A percentile compares a stretch with the other conserved stretches of the same genome.
Evolutionary conservation across 2,888 invertebrate species (phyloP).

Genomic region (Acleris literana): DNA sequence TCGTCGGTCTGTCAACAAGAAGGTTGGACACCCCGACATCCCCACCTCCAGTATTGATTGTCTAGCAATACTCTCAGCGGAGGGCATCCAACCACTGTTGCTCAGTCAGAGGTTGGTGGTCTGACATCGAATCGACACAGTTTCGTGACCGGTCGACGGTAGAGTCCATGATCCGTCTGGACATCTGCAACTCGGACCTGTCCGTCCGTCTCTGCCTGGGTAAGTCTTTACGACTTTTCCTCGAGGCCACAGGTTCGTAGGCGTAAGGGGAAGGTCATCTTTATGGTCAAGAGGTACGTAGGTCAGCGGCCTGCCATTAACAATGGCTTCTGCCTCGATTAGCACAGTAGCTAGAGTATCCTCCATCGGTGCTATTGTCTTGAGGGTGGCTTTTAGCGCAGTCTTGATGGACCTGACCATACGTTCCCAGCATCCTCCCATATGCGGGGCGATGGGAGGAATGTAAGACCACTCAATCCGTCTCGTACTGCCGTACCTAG

Average conservation of each 20-base stretch:
- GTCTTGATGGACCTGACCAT: not conserved
- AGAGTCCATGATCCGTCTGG: not conserved
- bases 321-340: not conserved
- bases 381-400: not conserved
- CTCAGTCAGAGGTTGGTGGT: not conserved
- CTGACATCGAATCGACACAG: not conserved
- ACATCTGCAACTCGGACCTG: slow-evolving; percentile 1
- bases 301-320: not conserved
- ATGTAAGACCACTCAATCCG: not conserved
- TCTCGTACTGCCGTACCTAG: not conserved
- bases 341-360: not conserved
- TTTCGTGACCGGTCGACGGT: slow-evolving; percentile 4
- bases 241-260: slow-evolving; percentile 3
- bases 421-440: not conserved
- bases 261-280: not conserved
- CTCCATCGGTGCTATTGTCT: not conserved
- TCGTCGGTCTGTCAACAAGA: slow-evolving; percentile 6
- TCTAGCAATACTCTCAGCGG: too few relatives aligned
- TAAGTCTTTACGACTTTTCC: not conserved
- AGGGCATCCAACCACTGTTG: too few relatives aligned
- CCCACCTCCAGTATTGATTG: too few relatives aligned
- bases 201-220: slow-evolving; percentile 4
- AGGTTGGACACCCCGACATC: slow-evolving; percentile 7
- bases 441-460: not conserved
- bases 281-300: not conserved